Base-by-base conservation (phyloP, 2,888 invertebrate species). In the Dolichopus griseipennis region DNA sequence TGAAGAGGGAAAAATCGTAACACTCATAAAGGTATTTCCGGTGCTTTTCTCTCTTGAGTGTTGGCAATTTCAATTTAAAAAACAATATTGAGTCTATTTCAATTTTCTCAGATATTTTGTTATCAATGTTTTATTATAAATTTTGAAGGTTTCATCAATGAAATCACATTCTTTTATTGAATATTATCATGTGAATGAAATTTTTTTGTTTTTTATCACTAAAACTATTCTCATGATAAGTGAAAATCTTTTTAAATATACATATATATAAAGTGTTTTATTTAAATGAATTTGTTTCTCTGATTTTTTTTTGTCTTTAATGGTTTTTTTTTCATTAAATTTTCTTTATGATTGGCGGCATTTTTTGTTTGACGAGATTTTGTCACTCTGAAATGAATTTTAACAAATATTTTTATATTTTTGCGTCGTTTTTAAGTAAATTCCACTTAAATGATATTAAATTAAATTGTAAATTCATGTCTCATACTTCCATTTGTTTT, bases 301-400 rank as follows among this genome's bases (percentile, higher is more conserved):
- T 2, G 37, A 5, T 2, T 10, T 37, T 2, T 37, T 37, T 27
- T 27, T 27, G 27, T 1, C 8, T 41, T 41, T 41, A 5, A 4
- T 15, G 41, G 3, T 41, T 52, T 52, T 52, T 41, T 12, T 41
- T 41, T 41, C 8, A 6, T 5, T 15, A 6, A 2, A 15, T 5
- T 41, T 52, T 52, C 52, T 52, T 52, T 52, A 52, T 52, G 15
- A 18, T 18, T 52, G 52, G 15, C 52, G 52, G 52, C 52, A 52
- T 52, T 52, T 52, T 52, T 52, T 52, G 18, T 52, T 52, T 52
- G 52, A 52, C 18, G 52, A 52, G 52, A 52, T 52, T 52, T 52
- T 52, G 52, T 52, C 52, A 52, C 52, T 52, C n/a, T 52, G 18
- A 52, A 52, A 52, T 52, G 15, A 52, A 18, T 52, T 52, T 52